These are phyloP conservation scores for Gari tellinella DNA, from an alignment of 2,888 invertebrate species.

Conservation along the genomic window DNA sequence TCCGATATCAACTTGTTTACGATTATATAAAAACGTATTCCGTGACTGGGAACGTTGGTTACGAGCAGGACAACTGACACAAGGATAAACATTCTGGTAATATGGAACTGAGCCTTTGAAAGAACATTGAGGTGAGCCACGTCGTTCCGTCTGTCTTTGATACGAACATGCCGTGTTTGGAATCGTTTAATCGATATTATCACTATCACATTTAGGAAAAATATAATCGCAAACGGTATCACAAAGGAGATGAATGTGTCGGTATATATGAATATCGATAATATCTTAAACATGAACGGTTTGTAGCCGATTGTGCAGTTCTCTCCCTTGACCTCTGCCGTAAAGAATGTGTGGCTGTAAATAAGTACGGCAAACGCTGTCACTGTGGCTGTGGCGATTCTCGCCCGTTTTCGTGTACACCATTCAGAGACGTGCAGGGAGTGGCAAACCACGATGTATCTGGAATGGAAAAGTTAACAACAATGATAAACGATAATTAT, in stretches of 20 bases:
- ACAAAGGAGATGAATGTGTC: slow-evolving; percentile 71
- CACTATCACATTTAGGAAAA: slow-evolving; percentile 69
- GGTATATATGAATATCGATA: slow-evolving; percentile 68
- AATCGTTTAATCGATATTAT: slow-evolving; percentile 42
- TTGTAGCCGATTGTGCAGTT: slow-evolving; percentile 47
- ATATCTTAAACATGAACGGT: slow-evolving; percentile 52
- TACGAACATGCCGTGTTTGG: slow-evolving; percentile 24
- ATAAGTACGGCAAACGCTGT: slow-evolving; percentile 61
- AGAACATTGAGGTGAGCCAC: slow-evolving; percentile 42
- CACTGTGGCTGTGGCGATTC: slow-evolving; percentile 56
- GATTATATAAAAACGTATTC: slow-evolving; percentile 70
- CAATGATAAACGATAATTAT: too few species aligned
- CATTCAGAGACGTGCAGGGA: slow-evolving; percentile 86
- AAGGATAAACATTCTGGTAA: slow-evolving; percentile 75
- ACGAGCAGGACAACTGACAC: slow-evolving; percentile 75
- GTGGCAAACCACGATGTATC: slow-evolving; percentile 92
- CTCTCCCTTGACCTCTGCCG: slow-evolving; percentile 51
- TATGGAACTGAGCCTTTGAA: slow-evolving; percentile 66
- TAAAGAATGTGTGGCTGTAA: slow-evolving; percentile 73
- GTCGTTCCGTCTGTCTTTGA: slow-evolving; percentile 25
- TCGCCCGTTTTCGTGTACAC: slow-evolving; percentile 69
- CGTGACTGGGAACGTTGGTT: slow-evolving; percentile 78
- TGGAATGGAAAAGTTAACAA: slow-evolving; percentile 71
- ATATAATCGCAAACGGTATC: slow-evolving; percentile 68
- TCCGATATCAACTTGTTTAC: slow-evolving; percentile 54